Conservation (phyloP, 2,797 vertebrate species). For the Calcarius lapponicus region DNA sequence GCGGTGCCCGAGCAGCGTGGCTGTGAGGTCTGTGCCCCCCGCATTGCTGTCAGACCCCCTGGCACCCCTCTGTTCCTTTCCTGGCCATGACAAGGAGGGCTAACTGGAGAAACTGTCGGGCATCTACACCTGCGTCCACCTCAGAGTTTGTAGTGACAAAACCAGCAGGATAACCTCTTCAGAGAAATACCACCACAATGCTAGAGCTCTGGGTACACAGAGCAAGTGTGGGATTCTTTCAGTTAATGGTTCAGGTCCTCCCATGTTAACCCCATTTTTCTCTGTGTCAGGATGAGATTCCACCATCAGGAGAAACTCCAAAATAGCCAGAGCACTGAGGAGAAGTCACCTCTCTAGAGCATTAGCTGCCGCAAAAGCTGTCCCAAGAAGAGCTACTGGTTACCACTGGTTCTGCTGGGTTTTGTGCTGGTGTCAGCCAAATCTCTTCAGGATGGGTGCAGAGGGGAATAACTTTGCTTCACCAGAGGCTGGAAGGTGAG, state of each 20-base stretch:
- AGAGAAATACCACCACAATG: neutral
- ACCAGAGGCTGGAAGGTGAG: neutral
- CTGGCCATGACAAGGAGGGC: rapidly evolving
- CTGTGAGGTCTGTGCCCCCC: rapidly evolving
- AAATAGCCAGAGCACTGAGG: neutral
- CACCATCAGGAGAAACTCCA: neutral
- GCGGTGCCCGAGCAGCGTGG: rapidly evolving
- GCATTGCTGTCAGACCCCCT: neutral
- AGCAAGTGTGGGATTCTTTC: neutral
- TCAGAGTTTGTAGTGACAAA: neutral
- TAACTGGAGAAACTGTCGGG: neutral
- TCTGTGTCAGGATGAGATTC: neutral
- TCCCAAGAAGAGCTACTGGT: neutral
- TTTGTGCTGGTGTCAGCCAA: neutral
- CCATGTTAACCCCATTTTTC: neutral
- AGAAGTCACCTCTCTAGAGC: neutral
- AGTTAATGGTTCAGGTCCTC: neutral
- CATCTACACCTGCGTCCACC: neutral
- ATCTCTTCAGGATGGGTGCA: neutral
- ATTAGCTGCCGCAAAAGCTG: neutral
- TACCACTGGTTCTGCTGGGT: rapidly evolving
- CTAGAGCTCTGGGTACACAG: neutral
- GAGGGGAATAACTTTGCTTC: neutral
- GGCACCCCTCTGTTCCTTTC: neutral
- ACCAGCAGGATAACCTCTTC: neutral